phyloP scores from a whole-genome alignment of 2,888 invertebrate genomes.

The Ophion obscuratus region DNA sequence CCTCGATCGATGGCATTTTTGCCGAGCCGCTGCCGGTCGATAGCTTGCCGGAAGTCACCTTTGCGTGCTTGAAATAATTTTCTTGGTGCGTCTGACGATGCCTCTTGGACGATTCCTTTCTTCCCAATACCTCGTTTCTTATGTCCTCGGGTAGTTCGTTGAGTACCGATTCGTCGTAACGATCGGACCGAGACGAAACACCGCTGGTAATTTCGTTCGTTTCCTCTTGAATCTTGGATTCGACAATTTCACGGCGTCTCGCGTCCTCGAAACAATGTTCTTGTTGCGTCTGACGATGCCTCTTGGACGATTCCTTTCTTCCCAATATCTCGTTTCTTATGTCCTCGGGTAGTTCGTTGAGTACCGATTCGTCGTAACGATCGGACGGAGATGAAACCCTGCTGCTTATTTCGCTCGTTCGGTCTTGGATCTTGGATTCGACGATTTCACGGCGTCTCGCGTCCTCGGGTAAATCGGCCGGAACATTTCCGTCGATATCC shows the following conservation, averaged over 20 bases:
- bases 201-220: background rate
- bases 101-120: slow-evolving; percentile 37
- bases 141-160: slow-evolving; percentile 86
- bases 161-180: slow-evolving; percentile 86
- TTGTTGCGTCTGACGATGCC: slow-evolving; percentile 74
- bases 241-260: background rate
- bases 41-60: slow-evolving; percentile 72
- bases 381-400: slow-evolving; percentile 2
- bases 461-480: slow-evolving; percentile 86
- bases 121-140: slow-evolving; percentile 84
- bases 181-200: slow-evolving; percentile 43
- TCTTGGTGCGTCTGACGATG: slow-evolving; percentile 74
- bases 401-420: background rate
- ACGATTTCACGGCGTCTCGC: background rate
- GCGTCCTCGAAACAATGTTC: slow-evolving; percentile 78
- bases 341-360: slow-evolving; percentile 86
- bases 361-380: slow-evolving; percentile 85
- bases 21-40: slow-evolving; percentile 66
- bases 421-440: background rate
- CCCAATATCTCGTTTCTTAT: slow-evolving; percentile 85
- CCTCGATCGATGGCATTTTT: slow-evolving; percentile 78
- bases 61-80: slow-evolving; percentile 78
- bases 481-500: slow-evolving; percentile 84
- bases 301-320: background rate
- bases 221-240: background rate